Base-by-base conservation (phyloP, 2,888 invertebrate genomes). In the Pyrgus malvae region DNA sequence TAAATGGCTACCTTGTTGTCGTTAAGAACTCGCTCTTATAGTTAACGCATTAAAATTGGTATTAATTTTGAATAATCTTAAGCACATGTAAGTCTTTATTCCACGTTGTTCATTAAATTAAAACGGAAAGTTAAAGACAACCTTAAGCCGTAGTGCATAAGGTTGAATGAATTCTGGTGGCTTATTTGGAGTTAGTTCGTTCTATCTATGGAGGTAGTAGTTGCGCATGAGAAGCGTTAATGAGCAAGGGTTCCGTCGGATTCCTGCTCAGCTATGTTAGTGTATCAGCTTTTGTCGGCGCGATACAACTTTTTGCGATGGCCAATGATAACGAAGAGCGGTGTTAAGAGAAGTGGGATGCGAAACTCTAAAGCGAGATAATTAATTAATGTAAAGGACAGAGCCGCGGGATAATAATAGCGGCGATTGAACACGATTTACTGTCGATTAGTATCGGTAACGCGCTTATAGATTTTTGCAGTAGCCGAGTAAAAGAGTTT, bases 261-360 rank as follows among this genome's bases (percentile, higher is more conserved):
- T 85, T 87, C 88, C 86, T 63, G 55, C 61, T 65, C 74, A 77
- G 83, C 78, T 70, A 83, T 82, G 87, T 81, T 78, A 75, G 78
- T 79, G 76, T 78, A 80, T 80, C 80, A 75, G 80, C 88, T 83
- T 89, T 90, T 89, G 89, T 89, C 89, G 89, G 89, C 85, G 71
- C 74, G 78, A 77, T 72, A 72, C 72, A 69, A 74, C 77, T 89
- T 89, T 89, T 89, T 90, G 87, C 79, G 89, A 90, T 89, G 72
- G 62, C 78, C 78, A 82, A 70, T 84, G 89, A 90, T 90, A 86
- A 84, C 81, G 80, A 82, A 77, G 80, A 75, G 76, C 80, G 80
- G 83, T 78, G 83, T 79, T 75, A 73, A 75, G 76, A 77, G 76
- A 72, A 75, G 76, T 54, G 53, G 53, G 53, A 76, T 74, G 78